These are phyloP conservation scores for Aphaenogaster ashmeadi DNA, from an alignment of 1,140 invertebrate species.

Conservation along the genomic window DNA sequence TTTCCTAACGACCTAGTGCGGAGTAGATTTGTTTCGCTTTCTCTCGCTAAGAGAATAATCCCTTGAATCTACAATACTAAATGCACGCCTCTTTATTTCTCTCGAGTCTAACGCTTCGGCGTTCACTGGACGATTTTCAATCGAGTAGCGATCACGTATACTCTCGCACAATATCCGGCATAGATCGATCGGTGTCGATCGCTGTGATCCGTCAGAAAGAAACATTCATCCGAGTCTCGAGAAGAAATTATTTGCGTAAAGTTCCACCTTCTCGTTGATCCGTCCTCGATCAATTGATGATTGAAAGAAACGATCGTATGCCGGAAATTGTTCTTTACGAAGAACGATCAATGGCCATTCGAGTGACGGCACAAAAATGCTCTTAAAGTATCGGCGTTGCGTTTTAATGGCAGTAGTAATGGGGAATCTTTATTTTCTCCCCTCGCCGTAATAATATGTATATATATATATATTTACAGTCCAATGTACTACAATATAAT, in stretches of 20 bases:
- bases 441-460: constrained; percentile 58
- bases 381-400: constrained; percentile 59
- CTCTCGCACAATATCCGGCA: constrained; percentile 15
- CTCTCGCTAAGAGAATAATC: constrained; percentile 55
- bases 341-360: constrained; percentile 26
- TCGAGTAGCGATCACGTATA: constrained; percentile 67
- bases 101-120: constrained; percentile 43
- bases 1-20: constrained; percentile 73
- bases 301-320: constrained; percentile 7
- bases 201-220: neutral
- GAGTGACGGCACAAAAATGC: constrained; percentile 55
- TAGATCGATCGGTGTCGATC: constrained; percentile 1
- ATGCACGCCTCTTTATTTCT: constrained; percentile 10
- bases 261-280: neutral
- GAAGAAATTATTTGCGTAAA: constrained; percentile 6
- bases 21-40: constrained; percentile 61
- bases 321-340: constrained; percentile 31
- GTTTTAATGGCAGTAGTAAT: constrained; percentile 75
- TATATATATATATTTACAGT: constrained; percentile 70
- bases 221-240: neutral
- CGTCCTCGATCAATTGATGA: neutral
- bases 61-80: constrained; percentile 34
- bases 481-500: constrained; percentile 53
- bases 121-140: constrained; percentile 74
- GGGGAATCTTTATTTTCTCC: constrained; percentile 62